A percentile compares a stretch with the other conserved stretches of the same genome.
These are phyloP conservation scores for Homalodisca vitripennis DNA, from an alignment of 1,140 invertebrate species.

Conservation along the genomic window DNA sequence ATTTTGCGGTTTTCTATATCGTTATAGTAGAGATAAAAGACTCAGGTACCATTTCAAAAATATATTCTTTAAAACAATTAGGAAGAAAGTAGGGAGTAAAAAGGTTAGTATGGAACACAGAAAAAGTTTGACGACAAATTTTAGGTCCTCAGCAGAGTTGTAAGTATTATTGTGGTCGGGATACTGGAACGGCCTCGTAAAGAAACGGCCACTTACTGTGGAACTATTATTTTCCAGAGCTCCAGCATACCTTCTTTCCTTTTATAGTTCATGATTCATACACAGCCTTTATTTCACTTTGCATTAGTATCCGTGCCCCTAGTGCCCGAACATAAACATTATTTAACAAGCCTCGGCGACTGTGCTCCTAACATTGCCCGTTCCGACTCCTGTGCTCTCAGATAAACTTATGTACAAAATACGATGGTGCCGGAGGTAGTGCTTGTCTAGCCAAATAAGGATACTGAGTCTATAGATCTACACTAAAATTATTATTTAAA, in stretches of 20 bases:
- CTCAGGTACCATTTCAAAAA: too few relatives aligned
- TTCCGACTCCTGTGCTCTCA: too few relatives aligned
- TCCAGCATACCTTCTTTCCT: neutral
- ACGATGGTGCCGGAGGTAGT: too few relatives aligned
- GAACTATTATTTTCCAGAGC: constrained; percentile 15
- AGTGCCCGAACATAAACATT: neutral
- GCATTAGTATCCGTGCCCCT: neutral
- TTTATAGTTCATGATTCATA: neutral
- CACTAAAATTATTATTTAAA: too few relatives aligned
- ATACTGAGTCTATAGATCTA: too few relatives aligned
- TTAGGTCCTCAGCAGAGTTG: neutral
- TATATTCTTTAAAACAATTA: too few relatives aligned
- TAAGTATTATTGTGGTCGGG: neutral
- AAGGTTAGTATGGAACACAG: neutral
- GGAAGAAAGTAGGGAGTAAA: too few relatives aligned
- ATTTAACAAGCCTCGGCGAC: neutral
- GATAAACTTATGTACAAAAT: too few relatives aligned
- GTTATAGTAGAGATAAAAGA: too few relatives aligned
- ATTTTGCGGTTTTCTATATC: too few relatives aligned
- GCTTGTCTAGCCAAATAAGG: too few relatives aligned
- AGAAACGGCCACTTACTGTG: constrained; percentile 1
- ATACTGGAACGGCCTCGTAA: neutral
- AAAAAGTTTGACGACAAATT: constrained; percentile 2
- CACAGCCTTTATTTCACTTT: constrained; percentile 7
- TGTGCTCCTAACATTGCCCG: too few relatives aligned